Base-by-base conservation (phyloP, 2,797 vertebrate genomes). In the Ara ararauna region DNA sequence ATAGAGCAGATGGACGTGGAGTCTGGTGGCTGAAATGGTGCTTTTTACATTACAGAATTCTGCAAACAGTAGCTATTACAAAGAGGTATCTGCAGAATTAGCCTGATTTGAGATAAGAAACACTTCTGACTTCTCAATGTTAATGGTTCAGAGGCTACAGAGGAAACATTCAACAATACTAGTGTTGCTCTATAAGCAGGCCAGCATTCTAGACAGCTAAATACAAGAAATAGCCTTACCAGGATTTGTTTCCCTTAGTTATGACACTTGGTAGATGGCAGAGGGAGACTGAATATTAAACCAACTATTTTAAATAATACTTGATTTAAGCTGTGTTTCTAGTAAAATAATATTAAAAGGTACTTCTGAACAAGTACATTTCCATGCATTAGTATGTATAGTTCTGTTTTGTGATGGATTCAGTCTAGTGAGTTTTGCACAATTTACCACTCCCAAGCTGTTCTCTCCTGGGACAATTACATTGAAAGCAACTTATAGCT, bases 401-500 rank as follows among this genome's bases (percentile, higher is more conserved):
- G 20, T 75, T 92, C 10, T 67, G 15, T 19, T 50, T 36, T 42
- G 22, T 75, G 50, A 36, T 87, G 29, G 47, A 42, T 56, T 91
- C 77, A 79, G 54, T 70, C 4, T 6, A 36, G 27, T 65, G 70
- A 78, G 26, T 71, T 87, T 53, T 58, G n/a, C 51, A 36, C 36
- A 18, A 14, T 58, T 89, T 82, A 47, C 50, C 13, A 23, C 77
- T 90, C 71, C 36, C 72, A 72, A 72, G 47, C 42, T 71, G 86
- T 74, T 60, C 1, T 13, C 36, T n/a, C n/a, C 20, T 4, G 5
- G 79, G 38, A 87, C 50, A 87, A 71, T 83, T 45, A 32, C 30
- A 82, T 8, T 89, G 91, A 77, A 93, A 91, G 32, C 56, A 74
- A 90, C 79, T 92, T 94, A 76, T 0, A 83, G 27, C 36, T 91